Percentiles rank a stretch among this genome's conserved stretches.
Conservation (phyloP, 2,888 invertebrate species). For the Baccha elongata region DNA sequence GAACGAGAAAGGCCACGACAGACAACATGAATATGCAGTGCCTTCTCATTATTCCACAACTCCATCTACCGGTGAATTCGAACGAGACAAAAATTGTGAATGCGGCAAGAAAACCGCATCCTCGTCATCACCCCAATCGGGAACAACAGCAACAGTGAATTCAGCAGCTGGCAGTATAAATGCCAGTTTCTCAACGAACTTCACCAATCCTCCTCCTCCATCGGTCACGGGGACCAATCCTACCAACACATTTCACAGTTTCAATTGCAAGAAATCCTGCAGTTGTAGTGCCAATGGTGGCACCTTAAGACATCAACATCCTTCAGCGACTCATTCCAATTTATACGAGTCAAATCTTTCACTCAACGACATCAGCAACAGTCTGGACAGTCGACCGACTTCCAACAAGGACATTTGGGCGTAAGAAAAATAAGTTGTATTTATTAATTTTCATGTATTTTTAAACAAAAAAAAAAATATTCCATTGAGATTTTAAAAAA, state of each 20-base stretch:
- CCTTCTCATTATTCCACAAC: slow-evolving; percentile 78
- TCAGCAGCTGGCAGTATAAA: slow-evolving; percentile 76
- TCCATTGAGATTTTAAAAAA: slow-evolving; percentile 46
- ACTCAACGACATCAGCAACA: slow-evolving; percentile 77
- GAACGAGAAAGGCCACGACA: slow-evolving; percentile 78
- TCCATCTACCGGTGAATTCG: slow-evolving; percentile 75
- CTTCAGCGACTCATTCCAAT: slow-evolving; percentile 75
- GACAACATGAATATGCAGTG: slow-evolving; percentile 82
- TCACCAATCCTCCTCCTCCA: slow-evolving; percentile 76
- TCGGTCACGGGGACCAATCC: slow-evolving; percentile 54
- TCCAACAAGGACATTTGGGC: slow-evolving; percentile 78
- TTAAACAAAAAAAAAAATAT: slow-evolving; percentile 32
- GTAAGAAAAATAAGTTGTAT: slow-evolving; percentile 76
- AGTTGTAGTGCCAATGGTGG: slow-evolving; percentile 78
- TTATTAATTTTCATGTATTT: slow-evolving; percentile 38
- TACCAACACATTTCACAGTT: slow-evolving; percentile 75
- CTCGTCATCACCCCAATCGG: slow-evolving; percentile 68
- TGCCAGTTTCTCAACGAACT: slow-evolving; percentile 80
- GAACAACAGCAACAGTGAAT: slow-evolving; percentile 77
- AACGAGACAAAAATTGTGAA: slow-evolving; percentile 71
- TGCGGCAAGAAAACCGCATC: slow-evolving; percentile 67
- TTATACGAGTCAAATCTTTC: slow-evolving; percentile 81
- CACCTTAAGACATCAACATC: slow-evolving; percentile 78
- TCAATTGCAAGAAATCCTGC: slow-evolving; percentile 80
- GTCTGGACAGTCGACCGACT: slow-evolving; percentile 61